Evolutionary conservation across 1,140 invertebrate genomes (phyloP).

Genomic region (Papilio machaon): DNA sequence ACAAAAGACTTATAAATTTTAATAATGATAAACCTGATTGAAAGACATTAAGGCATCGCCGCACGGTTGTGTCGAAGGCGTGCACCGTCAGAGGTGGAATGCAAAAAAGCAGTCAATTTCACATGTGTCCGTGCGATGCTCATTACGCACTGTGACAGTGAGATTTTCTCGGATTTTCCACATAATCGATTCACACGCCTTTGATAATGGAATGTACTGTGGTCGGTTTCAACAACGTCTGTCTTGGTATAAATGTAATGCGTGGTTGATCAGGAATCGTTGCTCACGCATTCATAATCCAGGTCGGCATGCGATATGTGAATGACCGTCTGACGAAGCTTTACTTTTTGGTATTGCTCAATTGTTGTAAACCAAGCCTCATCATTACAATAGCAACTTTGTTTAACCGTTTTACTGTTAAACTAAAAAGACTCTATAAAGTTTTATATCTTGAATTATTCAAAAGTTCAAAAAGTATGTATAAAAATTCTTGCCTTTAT

Average conservation of each 20-base stretch:
- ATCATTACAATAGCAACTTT: background rate
- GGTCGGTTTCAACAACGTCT: background rate
- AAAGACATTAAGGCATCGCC: slow-evolving; percentile 30
- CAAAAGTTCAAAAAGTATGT: background rate
- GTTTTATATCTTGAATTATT: background rate
- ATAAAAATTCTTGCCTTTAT: no score
- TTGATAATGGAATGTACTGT: slow-evolving; percentile 16
- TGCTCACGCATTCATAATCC: slow-evolving; percentile 65
- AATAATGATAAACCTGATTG: slow-evolving; percentile 33
- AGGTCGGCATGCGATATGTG: slow-evolving; percentile 49
- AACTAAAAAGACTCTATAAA: background rate
- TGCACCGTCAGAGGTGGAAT: slow-evolving; percentile 56
- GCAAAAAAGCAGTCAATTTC: slow-evolving; percentile 64
- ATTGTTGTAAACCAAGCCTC: background rate
- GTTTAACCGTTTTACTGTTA: background rate
- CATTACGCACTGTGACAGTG: slow-evolving; percentile 60
- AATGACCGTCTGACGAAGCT: background rate
- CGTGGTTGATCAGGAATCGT: slow-evolving; percentile 79
- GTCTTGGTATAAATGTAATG: slow-evolving; percentile 60
- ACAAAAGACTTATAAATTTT: slow-evolving; percentile 35
- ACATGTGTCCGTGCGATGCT: slow-evolving; percentile 57
- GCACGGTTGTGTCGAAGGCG: slow-evolving; percentile 40
- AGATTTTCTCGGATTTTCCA: slow-evolving; percentile 79
- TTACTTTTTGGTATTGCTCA: slow-evolving; percentile 13
- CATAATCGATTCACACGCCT: slow-evolving; percentile 72